phyloP scores from a whole-genome alignment of 2,797 vertebrate species.

The Hydrocynus forskahlii region DNA sequence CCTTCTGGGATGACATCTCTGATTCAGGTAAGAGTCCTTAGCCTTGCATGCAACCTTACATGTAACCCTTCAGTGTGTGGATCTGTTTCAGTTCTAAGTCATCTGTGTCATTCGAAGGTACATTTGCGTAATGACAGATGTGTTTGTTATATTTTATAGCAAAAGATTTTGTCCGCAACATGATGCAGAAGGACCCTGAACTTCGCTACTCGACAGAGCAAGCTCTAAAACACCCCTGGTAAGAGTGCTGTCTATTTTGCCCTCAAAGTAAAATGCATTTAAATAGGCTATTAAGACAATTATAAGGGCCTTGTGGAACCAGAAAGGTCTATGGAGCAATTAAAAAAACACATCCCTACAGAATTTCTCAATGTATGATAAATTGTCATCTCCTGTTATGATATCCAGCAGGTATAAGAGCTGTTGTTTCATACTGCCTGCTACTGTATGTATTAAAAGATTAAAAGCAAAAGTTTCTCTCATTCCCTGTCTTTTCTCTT shows the following conservation, averaged over 20 bases:
- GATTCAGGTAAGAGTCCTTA: constrained; percentile 84
- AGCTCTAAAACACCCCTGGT: constrained; percentile 94
- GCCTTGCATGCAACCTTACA: too few relatives aligned
- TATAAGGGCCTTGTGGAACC: too few relatives aligned
- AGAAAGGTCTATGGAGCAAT: neutral
- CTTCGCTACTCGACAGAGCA: constrained; percentile 88
- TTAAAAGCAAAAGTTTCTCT: too few relatives aligned
- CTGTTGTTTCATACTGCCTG: constrained; percentile 23
- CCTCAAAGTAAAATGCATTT: neutral
- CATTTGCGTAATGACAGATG: neutral
- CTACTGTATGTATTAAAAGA: too few relatives aligned
- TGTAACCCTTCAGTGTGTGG: neutral
- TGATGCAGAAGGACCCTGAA: constrained; percentile 92
- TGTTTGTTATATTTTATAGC: constrained; percentile 73
- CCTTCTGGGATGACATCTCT: constrained; percentile 97
- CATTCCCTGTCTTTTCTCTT: neutral
- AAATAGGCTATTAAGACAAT: too few relatives aligned
- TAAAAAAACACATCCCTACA: neutral
- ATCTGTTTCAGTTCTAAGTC: neutral
- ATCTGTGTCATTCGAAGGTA: neutral
- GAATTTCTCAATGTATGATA: neutral
- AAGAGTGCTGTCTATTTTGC: constrained; percentile 60
- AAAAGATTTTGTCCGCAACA: constrained; percentile 93
- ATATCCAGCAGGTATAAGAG: neutral
- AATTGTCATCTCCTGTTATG: too few relatives aligned